Percentiles rank a stretch among this genome's conserved stretches.
phyloP scores from a whole-genome alignment of 1,140 invertebrate species.

The Drusus annulatus region DNA sequence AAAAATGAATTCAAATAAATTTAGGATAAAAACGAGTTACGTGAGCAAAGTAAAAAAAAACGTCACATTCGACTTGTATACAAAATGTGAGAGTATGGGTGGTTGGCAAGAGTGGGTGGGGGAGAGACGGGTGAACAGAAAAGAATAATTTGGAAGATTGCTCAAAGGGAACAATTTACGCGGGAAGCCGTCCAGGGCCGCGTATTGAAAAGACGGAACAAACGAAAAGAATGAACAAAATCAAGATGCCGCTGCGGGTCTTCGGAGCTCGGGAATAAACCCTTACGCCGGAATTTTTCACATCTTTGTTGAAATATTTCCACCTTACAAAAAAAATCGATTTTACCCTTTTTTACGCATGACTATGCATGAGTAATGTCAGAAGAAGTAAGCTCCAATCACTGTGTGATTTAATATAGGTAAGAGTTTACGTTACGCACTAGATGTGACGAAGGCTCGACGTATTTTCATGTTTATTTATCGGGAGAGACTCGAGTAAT shows the following conservation, averaged over 20 bases:
- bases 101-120: neutral
- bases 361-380: too few species aligned
- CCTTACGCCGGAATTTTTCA: too few species aligned
- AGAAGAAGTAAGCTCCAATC: neutral
- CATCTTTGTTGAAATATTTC: too few species aligned
- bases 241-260: slow-evolving; percentile 52
- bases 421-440: too few species aligned
- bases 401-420: neutral
- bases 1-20: too few species aligned
- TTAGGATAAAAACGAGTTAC: too few species aligned
- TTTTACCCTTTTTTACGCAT: too few species aligned
- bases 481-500: too few species aligned
- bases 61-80: slow-evolving; percentile 31
- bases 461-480: too few species aligned
- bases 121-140: slow-evolving; percentile 58
- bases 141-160: slow-evolving; percentile 64
- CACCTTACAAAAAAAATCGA: too few species aligned
- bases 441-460: too few species aligned
- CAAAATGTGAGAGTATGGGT: slow-evolving; percentile 2
- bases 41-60: slow-evolving; percentile 1
- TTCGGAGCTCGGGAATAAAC: slow-evolving; percentile 4
- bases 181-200: slow-evolving; percentile 52
- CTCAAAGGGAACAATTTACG: slow-evolving; percentile 64
- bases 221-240: slow-evolving; percentile 49
- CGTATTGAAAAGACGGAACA: slow-evolving; percentile 53